Conservation (phyloP, 2,113 vertebrate genomes). For the Charina bottae region DNA sequence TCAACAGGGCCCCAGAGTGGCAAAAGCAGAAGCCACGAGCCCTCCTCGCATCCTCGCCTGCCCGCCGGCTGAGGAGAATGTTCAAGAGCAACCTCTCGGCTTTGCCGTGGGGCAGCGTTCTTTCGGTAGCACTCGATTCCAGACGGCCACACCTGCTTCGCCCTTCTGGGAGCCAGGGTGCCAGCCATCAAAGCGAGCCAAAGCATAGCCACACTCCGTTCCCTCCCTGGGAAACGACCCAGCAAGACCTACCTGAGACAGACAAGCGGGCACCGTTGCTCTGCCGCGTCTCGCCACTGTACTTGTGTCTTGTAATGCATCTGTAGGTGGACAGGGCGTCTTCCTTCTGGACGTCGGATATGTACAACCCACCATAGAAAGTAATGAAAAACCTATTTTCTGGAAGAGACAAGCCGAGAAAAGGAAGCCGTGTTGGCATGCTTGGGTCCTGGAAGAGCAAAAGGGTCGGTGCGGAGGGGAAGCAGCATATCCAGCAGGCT, state of each 20-base stretch:
- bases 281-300: constrained; percentile 97
- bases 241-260: constrained; percentile 85
- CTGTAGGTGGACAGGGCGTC: constrained; percentile 98
- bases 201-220: background rate
- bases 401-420: constrained; percentile 72
- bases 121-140: background rate
- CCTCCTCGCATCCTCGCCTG: background rate
- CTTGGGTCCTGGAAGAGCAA: background rate
- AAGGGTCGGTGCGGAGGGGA: background rate
- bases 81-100: background rate
- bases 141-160: background rate
- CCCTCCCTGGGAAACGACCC: background rate
- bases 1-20: background rate
- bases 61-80: background rate
- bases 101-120: background rate
- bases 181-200: background rate
- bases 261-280: constrained; percentile 97
- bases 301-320: constrained; percentile 99
- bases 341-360: constrained; percentile 99
- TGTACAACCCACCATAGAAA: constrained; percentile 94
- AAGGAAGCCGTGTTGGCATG: constrained; percentile 46
- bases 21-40: background rate
- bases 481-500: background rate
- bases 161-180: background rate
- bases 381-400: constrained; percentile 98